Evolutionary conservation across 2,888 invertebrate genomes (phyloP), one percentile per base, ranked within the genome.

Genomic region (Strigamia maritima): DNA sequence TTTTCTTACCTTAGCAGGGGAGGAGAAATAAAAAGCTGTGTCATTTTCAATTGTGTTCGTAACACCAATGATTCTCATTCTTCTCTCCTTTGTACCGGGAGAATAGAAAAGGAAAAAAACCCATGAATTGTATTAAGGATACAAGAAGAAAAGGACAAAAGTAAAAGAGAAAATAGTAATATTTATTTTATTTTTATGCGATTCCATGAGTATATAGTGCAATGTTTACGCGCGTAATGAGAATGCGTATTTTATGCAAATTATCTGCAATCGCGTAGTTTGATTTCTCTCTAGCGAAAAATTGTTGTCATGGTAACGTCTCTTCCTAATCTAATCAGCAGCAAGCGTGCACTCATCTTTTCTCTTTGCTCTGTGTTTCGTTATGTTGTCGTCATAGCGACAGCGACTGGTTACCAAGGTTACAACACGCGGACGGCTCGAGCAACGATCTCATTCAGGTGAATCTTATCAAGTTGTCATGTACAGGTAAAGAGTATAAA

Each of bases 281-380:
- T 70, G 28, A 28, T 70, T 70, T 70, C 28, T 19, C 19, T 70
- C 70, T 70, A 28, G 26, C 24, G 70, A 70, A 70, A 70, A 70
- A 70, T 70, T 8, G 70, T 70, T 16, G 70, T 28, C 70, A 70
- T 70, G 70, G 70, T 28, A 28, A 70, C 70, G 28, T 70, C 26
- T 70, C 70, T 70, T 70, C 70, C 70, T 70, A 70, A 70, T 70
- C 70, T 70, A 70, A 70, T 70, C 70, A 70, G 70, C 70, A 28
- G 70, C 70, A 28, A 24, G 16, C 70, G 70, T 28, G 70, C 70
- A 16, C 70, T 28, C 70, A 70, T 70, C 70, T 70, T 70, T 70
- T 70, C 70, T 28, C 26, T 28, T 70, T 26, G 70, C 14, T 70
- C 70, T n/a, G 14, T 70, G 26, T 70, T 70, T 26, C 70, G 70